Conservation (phyloP, 2,797 vertebrate genomes). For the Myotis pilosus region DNA sequence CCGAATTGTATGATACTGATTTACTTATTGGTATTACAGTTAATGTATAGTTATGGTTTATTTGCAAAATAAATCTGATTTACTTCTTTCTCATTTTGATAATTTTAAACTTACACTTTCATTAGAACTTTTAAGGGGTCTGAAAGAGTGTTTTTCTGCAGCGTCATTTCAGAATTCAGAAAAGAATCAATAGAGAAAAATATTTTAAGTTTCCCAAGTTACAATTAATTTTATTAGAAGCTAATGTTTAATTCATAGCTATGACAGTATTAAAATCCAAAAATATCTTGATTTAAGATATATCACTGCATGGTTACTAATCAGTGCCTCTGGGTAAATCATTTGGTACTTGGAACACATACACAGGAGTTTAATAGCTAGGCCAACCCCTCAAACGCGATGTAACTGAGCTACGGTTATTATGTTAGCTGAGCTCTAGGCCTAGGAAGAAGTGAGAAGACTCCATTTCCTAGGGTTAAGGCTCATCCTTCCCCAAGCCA, state of each 20-base stretch:
- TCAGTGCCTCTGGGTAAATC: not conserved
- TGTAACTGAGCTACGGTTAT: not conserved
- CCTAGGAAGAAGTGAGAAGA: not conserved
- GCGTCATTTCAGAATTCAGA: slow-evolving; percentile 36
- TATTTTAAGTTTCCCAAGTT: slow-evolving; percentile 24
- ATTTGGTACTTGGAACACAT: slow-evolving; percentile 16
- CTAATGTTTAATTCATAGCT: not conserved
- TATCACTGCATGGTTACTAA: not conserved
- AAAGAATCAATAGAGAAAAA: not conserved
- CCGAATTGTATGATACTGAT: not conserved
- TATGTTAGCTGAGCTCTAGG: not conserved
- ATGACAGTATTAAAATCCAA: not conserved
- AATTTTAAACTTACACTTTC: not conserved
- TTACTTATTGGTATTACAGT: not conserved
- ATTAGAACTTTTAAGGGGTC: not conserved
- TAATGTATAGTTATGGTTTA: not conserved
- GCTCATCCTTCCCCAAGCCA: not conserved
- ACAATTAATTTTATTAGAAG: not conserved
- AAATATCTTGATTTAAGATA: not conserved
- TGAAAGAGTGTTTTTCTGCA: not conserved
- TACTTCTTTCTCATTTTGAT: slow-evolving; percentile 31
- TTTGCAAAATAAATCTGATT: slow-evolving; percentile 22
- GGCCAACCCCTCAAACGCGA: not conserved
- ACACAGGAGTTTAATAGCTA: not conserved
- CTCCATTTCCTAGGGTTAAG: not conserved